Percentiles rank a stretch among this genome's conserved stretches.
Evolutionary conservation across 2,797 vertebrate species (phyloP).

Genomic region (Pseudochirops corinnae): DNA sequence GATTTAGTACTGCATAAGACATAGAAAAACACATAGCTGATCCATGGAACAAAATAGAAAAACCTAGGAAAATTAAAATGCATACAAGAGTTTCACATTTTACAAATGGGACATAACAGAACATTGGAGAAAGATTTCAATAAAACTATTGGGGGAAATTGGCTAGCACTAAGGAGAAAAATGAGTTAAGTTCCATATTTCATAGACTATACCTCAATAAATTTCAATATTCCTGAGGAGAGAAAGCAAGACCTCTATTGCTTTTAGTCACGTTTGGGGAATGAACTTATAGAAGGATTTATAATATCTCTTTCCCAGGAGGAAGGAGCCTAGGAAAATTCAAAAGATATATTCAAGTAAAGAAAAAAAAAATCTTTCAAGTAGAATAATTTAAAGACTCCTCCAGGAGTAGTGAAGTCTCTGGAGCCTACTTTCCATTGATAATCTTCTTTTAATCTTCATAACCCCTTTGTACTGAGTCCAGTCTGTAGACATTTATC

Average conservation of each 20-base stretch:
- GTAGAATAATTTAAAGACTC: conserved; percentile 11
- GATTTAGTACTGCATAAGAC: not conserved
- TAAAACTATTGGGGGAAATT: not conserved
- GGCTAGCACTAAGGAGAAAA: not conserved
- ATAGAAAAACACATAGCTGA: not conserved
- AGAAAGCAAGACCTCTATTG: not conserved
- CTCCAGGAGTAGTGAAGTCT: conserved; percentile 20
- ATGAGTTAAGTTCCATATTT: not conserved
- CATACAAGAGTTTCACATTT: not conserved
- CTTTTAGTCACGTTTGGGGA: not conserved
- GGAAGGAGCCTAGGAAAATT: not conserved
- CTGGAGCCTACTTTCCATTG: conserved; percentile 19
- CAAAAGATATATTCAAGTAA: conserved; percentile 40
- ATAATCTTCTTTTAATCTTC: conserved; percentile 6
- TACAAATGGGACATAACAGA: not conserved
- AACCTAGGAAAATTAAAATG: not conserved
- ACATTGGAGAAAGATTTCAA: not conserved
- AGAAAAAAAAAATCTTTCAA: not conserved
- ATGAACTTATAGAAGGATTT: conserved; percentile 13
- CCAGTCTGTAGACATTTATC: not conserved
- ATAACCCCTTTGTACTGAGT: not conserved
- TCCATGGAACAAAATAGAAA: not conserved
- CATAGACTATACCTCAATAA: not conserved
- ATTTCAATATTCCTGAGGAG: not conserved
- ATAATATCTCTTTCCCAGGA: conserved; percentile 32